Conservation (phyloP, 2,113 vertebrate species). For the Corythaeola cristata region DNA sequence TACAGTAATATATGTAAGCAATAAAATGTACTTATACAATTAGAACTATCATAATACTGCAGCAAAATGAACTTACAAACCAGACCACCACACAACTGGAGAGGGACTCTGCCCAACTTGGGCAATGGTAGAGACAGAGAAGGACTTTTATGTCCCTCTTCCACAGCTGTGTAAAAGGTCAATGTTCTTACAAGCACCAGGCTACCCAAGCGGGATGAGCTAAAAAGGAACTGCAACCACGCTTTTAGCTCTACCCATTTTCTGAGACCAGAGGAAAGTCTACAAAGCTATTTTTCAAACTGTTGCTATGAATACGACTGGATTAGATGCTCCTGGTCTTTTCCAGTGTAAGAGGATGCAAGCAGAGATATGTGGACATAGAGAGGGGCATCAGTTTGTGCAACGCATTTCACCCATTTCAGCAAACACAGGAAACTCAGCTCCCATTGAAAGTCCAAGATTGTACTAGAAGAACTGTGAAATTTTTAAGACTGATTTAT, state of each 20-base stretch:
- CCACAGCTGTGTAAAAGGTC: background rate
- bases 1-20: background rate
- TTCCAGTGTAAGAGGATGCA: background rate
- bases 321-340: background rate
- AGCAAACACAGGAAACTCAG: background rate
- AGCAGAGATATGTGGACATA: rapidly evolving
- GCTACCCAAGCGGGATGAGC: background rate
- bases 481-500: rapidly evolving
- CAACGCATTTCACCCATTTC: background rate
- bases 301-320: background rate
- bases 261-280: background rate
- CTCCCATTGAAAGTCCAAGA: background rate
- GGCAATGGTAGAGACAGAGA: background rate
- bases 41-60: background rate
- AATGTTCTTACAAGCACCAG: background rate
- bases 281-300: background rate
- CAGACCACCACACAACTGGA: too few relatives aligned
- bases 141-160: background rate
- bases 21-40: background rate
- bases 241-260: background rate
- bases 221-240: background rate
- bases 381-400: background rate
- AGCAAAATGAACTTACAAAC: background rate
- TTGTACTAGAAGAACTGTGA: background rate
- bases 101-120: background rate